Evolutionary conservation across 53 echinoderm and acorn worm genomes (phyloP), one percentile per base, ranked within the genome.

Genomic region (Holothuria scabra): DNA sequence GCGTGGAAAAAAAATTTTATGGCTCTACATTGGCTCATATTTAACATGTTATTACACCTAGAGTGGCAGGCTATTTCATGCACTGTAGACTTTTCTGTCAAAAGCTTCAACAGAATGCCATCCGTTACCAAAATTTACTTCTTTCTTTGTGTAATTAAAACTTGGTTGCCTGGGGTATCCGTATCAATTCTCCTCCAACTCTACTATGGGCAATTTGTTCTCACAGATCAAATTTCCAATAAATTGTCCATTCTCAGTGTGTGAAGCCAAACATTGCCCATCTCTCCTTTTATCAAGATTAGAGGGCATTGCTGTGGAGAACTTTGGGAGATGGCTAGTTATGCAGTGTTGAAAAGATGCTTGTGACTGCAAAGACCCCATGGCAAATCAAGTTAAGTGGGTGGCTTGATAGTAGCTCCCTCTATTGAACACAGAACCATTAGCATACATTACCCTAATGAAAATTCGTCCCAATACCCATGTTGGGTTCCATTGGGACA

Each of bases 161-260:
- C 72, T 25, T 44, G 26, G 46, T 72, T 72, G 41, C 72, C 41
- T 5, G 41, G 22, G 72, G 46, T 72, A 72, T 72, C 72, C 25
- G 22, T 72, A 46, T 46, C 72, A 72, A 13, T 26, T 72, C 23
- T 46, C 72, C 48, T 72, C 72, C 72, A 72, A 48, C 44, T 25
- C 72, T 44, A 48, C 72, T 72, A 72, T 48, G 72, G 69, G 72
- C 72, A 72, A 72, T 72, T 72, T 72, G 72, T 72, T 23, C 48
- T 12, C 28, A 48, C 21, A 26, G 72, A 72, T 72, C n/a, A 26
- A 28, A 38, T 72, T 72, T 44, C 72, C 72, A 72, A 72, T 72
- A 72, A 72, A 72, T 72, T 72, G 67, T 72, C 41, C 46, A 44
- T 72, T 44, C 46, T 44, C 72, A 72, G 72, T 16, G 44, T 44